phyloP scores from a whole-genome alignment of 2,113 vertebrate genomes.

The Periophthalmodon schlosseri region DNA sequence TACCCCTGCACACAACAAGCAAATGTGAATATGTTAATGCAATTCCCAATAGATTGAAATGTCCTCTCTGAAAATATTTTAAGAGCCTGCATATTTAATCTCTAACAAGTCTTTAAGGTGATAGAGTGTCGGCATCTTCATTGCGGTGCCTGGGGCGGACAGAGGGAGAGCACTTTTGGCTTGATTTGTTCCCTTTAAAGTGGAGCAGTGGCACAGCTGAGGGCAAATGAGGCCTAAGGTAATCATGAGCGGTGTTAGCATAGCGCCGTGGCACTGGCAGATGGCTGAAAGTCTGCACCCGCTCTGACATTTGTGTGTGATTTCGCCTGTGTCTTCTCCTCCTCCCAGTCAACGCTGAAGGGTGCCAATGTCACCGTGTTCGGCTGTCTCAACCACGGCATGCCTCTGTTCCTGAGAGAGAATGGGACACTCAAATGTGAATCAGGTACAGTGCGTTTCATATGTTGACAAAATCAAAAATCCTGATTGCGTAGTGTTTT shows the following conservation, averaged over 20 bases:
- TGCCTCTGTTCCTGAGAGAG: constrained; percentile 85
- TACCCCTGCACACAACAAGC: constrained; percentile 29
- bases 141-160: constrained; percentile 46
- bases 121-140: constrained; percentile 62
- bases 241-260: constrained; percentile 34
- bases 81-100: constrained; percentile 44
- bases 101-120: constrained; percentile 60
- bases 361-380: constrained; percentile 93
- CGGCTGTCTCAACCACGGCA: constrained; percentile 92
- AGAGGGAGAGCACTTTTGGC: constrained; percentile 38
- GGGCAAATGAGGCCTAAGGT: constrained; percentile 39
- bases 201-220: constrained; percentile 41
- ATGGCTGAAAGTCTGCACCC: constrained; percentile 44
- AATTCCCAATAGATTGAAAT: constrained; percentile 33
- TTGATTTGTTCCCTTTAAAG: constrained; percentile 66
- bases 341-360: constrained; percentile 82
- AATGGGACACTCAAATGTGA: constrained; percentile 86
- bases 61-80: constrained; percentile 33
- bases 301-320: constrained; percentile 39
- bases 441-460: constrained; percentile 80
- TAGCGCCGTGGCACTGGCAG: constrained; percentile 37
- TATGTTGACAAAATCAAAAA: neutral
- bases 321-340: constrained; percentile 15
- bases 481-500: neutral
- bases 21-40: constrained; percentile 38